phyloP scores from a whole-genome alignment of 1,140 invertebrate species.

The Asbolus verrucosus region DNA sequence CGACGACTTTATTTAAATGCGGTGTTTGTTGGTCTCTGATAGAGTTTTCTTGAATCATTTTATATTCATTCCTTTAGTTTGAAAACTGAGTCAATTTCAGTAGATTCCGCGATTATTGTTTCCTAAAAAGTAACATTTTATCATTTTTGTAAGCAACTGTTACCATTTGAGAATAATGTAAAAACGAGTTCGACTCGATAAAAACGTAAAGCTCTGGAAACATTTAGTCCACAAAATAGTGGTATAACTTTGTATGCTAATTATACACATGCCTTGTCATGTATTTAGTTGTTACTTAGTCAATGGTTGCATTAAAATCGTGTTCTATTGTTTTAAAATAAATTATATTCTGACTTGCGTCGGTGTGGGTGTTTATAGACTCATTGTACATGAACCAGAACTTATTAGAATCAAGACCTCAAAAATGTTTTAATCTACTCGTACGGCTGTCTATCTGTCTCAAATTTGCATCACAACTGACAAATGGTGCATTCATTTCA shows the following conservation, averaged over 20 bases:
- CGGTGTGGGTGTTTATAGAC: constrained; percentile 58
- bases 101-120: no score
- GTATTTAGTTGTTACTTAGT: constrained; percentile 62
- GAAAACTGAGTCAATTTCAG: no score
- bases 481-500: no score
- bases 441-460: not conserved
- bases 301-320: constrained; percentile 63
- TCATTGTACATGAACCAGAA: constrained; percentile 58
- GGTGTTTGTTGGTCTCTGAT: no score
- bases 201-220: constrained; percentile 47
- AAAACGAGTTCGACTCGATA: not conserved
- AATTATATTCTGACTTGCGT: constrained; percentile 60
- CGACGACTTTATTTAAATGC: no score
- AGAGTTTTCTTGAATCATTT: no score
- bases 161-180: no score
- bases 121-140: no score
- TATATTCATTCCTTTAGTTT: no score
- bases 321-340: constrained; percentile 65
- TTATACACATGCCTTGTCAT: constrained; percentile 63
- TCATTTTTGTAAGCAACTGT: no score
- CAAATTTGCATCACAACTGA: no score
- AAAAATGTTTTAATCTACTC: constrained; percentile 22
- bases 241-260: constrained; percentile 63
- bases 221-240: constrained; percentile 51
- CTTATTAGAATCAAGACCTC: constrained; percentile 37